Evolutionary conservation across 2,888 invertebrate genomes (phyloP), one percentile per base, ranked within the genome.

Genomic region (Hypercompe scribonia): DNA sequence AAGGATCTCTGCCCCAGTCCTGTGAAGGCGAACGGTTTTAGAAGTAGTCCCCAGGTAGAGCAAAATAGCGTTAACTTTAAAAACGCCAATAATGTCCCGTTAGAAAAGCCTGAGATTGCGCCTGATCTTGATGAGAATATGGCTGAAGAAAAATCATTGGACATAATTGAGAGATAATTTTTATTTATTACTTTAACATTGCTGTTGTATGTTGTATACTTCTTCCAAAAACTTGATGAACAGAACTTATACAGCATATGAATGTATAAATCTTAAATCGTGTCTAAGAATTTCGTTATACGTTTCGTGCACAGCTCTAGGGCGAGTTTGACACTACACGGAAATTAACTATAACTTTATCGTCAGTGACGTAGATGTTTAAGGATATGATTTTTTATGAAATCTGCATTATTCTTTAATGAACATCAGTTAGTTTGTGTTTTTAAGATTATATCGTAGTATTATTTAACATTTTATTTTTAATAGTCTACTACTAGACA

Each of bases 1-100:
- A 96, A 96, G 90, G 95, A 96, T 87, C 87, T 95, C 88, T 94
- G 95, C 81, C 92, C 94, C 83, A 95, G 95, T 93, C 95, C 96
- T 90, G 93, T 95, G 73, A 96, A 96, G 88, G 82, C 93, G 79
- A 96, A 95, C 78, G 94, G 95, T 86, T 96, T 93, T 91, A 91
- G 91, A 89, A 94, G 90, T 92, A 95, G 93, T 92, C 94, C 95
- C 84, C 91, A 93, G 81, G 92, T 92, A 89, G 95, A 95, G 89
- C 94, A 95, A 94, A 92, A 89, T 90, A 93, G 63, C 64, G 46
- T 72, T 46, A 33, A 58, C 68, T 34, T 63, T 64, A 68, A 42
- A 94, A 95, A 95, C 93, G 94, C 94, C 93, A 94, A 94, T 89
- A 92, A 90, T 84, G 95, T 94, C 91, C 91, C 93, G 73, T 91